Evolutionary conservation across 2,113 vertebrate species (phyloP).

Genomic region (Ciconia maguari): DNA sequence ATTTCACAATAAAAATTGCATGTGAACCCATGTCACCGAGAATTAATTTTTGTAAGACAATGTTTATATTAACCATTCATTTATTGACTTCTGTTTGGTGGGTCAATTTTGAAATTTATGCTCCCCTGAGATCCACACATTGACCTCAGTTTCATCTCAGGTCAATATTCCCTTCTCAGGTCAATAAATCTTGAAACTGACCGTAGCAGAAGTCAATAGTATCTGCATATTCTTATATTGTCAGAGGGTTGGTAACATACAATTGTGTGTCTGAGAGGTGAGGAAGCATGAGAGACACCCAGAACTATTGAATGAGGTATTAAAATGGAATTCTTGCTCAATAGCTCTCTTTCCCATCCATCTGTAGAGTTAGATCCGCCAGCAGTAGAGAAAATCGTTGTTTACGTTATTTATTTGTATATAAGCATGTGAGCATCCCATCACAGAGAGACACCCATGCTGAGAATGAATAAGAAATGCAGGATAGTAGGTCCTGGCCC

Average conservation of each 20-base stretch:
- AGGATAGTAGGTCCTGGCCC: neutral
- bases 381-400: neutral
- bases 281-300: neutral
- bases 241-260: neutral
- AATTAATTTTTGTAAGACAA: slow-evolving; percentile 74
- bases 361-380: neutral
- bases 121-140: slow-evolving; percentile 30
- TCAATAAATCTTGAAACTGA: slow-evolving; percentile 69
- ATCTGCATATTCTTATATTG: slow-evolving; percentile 62
- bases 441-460: neutral
- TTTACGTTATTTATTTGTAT: neutral
- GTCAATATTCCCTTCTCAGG: slow-evolving; percentile 62
- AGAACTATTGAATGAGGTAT: slow-evolving; percentile 19
- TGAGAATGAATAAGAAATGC: neutral
- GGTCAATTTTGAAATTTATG: slow-evolving; percentile 64
- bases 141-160: slow-evolving; percentile 68
- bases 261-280: neutral
- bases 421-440: neutral
- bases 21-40: slow-evolving; percentile 32
- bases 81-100: slow-evolving; percentile 65
- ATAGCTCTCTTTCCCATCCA: slow-evolving; percentile 16
- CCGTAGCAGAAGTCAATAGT: slow-evolving; percentile 58
- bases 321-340: slow-evolving; percentile 38
- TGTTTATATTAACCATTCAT: slow-evolving; percentile 71
- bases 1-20: slow-evolving; percentile 55